Conservation (phyloP, 1,140 invertebrate species). For the Temnothorax curvispinosus region DNA sequence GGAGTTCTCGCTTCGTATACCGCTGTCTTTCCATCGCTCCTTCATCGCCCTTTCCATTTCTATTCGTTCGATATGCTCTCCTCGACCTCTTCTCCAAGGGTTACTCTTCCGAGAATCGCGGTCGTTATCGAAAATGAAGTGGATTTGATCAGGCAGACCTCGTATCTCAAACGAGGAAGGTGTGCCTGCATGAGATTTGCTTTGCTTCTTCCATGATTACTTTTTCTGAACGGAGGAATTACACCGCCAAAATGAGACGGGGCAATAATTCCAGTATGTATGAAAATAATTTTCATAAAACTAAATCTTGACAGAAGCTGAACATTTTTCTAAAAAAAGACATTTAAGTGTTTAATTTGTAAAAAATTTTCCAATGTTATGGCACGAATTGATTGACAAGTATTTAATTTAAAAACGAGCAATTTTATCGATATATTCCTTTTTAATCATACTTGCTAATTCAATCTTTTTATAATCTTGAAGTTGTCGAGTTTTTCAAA, state of each 20-base stretch:
- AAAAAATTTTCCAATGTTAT: background rate
- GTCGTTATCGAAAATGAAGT: slow-evolving; percentile 71
- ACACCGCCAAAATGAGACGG: background rate
- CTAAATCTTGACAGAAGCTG: background rate
- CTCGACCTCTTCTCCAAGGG: background rate
- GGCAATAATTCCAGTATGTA: background rate
- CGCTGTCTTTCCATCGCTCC: slow-evolving; percentile 23
- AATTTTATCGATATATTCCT: background rate
- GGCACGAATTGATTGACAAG: background rate
- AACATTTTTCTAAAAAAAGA: background rate
- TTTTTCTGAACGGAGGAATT: background rate
- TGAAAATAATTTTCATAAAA: slow-evolving; percentile 32
- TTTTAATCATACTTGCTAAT: background rate
- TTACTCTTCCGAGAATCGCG: slow-evolving; percentile 56
- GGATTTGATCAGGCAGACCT: slow-evolving; percentile 23
- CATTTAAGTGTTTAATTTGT: background rate
- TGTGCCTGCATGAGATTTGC: slow-evolving; percentile 19
- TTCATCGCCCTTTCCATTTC: slow-evolving; percentile 31
- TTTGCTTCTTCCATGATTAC: slow-evolving; percentile 35
- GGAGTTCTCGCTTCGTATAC: slow-evolving; percentile 13
- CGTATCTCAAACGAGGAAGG: slow-evolving; percentile 30
- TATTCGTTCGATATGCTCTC: background rate
- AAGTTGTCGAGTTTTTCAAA: background rate
- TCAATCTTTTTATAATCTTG: slow-evolving; percentile 3
- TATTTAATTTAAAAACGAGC: background rate